Evolutionary conservation across 37 sponge, comb jelly and placozoan species (phyloP), one percentile per base, ranked within the genome.

Genomic region (Lycopodina hypogea): DNA sequence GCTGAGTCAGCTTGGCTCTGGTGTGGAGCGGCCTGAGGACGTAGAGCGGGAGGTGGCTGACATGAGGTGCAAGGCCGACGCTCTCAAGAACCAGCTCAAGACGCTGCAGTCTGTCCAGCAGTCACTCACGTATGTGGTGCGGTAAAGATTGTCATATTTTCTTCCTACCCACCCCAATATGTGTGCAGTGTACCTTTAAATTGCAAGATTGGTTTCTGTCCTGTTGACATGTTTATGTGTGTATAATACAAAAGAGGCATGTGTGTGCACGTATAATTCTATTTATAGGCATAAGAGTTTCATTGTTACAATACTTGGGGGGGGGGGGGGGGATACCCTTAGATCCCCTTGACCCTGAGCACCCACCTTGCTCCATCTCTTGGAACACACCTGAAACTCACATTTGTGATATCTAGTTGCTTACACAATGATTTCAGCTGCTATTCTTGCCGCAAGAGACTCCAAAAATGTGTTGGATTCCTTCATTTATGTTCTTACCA

Each of bases 31-130:
- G 3, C 1, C 34, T 1, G 61, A 76, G 60, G 76, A 38, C 28
- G 24, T 76, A 8, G 60, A 55, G 56, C 37, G 15, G 40, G 78
- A 77, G 65, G 75, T 84, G 9, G 57, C 56, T 1, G 65, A 24
- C 9, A 42, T 84, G 65, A 34, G 41, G 32, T 17, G 14, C 12
- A 11, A 39, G 29, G 53, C 57, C 11, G 36, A 72, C 33, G 6
- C 62, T n/a, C 64, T 78, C 75, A 84, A 78, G 71, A 61, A 59
- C 18, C 78, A 78, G 63, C 85, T 84, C 14, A 65, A 61, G n/a
- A 84, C 52, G 15, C 64, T 84, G 38, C 61, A 41, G 50, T 18
- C 60, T 28, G 37, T 78, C 55, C 71, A 72, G 56, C 58, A 60
- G 63, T 55, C 24, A 61, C 72, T 84, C 29, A 71, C 40, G 85